A percentile compares a stretch with the other conserved stretches of the same genome.
phyloP scores from a whole-genome alignment of 2,888 invertebrate species.

The Agrilus biguttatus region DNA sequence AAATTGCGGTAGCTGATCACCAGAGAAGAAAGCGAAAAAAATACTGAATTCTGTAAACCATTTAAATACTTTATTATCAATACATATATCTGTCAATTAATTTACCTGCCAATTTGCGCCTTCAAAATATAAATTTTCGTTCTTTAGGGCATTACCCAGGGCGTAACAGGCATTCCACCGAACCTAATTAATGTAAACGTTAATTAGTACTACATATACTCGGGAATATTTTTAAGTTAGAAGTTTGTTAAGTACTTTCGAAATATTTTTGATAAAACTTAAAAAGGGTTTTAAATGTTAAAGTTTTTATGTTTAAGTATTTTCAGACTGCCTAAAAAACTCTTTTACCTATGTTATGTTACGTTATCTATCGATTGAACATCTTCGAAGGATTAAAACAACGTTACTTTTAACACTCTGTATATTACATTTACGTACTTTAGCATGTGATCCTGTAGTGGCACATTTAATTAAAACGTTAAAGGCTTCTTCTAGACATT shows the following conservation, averaged over 20 bases:
- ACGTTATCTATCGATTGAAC: no score
- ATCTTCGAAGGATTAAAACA: no score
- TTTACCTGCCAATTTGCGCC: constrained; percentile 36
- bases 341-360: no score
- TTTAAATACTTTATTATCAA: constrained; percentile 1
- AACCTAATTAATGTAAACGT: constrained; percentile 19
- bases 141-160: constrained; percentile 63
- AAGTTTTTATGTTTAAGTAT: no score
- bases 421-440: constrained; percentile 33
- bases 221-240: no score
- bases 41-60: constrained; percentile 41
- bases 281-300: no score
- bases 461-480: constrained; percentile 55
- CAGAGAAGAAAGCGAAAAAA: constrained; percentile 47
- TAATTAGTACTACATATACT: no score
- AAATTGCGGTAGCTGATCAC: constrained; percentile 66
- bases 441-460: constrained; percentile 58
- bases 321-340: no score
- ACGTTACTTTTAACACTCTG: no score
- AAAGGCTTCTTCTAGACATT: constrained; percentile 44
- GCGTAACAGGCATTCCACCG: constrained; percentile 90
- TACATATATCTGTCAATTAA: not conserved
- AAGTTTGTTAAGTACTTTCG: no score
- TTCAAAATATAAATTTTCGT: constrained; percentile 34
- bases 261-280: no score